A percentile compares a stretch with the other conserved stretches of the same genome.
These are phyloP conservation scores for Periphyllus acericola DNA, from an alignment of 2,888 invertebrate species.

Conservation along the genomic window DNA sequence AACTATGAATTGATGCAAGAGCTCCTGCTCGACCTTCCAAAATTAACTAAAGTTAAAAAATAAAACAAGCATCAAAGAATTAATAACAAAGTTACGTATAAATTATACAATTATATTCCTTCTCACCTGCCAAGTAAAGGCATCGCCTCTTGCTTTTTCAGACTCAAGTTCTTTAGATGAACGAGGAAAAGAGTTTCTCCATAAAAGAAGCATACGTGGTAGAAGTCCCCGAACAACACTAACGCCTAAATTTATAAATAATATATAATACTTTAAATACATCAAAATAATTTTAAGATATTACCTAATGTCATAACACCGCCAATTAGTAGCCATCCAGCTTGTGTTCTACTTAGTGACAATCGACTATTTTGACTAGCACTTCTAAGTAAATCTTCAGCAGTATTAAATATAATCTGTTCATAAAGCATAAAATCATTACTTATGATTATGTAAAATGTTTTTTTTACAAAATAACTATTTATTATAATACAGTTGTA, in stretches of 20 bases:
- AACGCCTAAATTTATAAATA: constrained; percentile 72
- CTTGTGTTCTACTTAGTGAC: constrained; percentile 93
- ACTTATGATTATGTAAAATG: not conserved
- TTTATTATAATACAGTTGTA: constrained; percentile 7
- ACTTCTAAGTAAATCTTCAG: constrained; percentile 93
- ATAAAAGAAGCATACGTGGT: constrained; percentile 91
- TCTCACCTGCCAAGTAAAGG: constrained; percentile 95
- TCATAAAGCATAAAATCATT: constrained; percentile 62
- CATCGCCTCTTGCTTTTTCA: constrained; percentile 94
- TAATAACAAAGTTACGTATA: not conserved
- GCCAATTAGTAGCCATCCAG: constrained; percentile 97
- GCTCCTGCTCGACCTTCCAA: constrained; percentile 96
- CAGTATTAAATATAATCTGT: constrained; percentile 89
- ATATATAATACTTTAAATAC: not conserved
- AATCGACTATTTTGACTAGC: constrained; percentile 96
- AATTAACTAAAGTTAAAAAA: constrained; percentile 74
- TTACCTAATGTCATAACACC: constrained; percentile 94
- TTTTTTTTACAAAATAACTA: not conserved
- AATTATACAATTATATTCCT: not conserved
- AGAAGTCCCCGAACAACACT: constrained; percentile 92
- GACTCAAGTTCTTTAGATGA: constrained; percentile 96
- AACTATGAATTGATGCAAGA: constrained; percentile 93
- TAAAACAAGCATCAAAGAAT: not conserved
- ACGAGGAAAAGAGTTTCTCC: constrained; percentile 98
- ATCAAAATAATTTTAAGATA: not conserved